Evolutionary conservation across 2,797 vertebrate genomes (phyloP), one percentile per base, ranked within the genome.

Genomic region (Squalus acanthias): DNA sequence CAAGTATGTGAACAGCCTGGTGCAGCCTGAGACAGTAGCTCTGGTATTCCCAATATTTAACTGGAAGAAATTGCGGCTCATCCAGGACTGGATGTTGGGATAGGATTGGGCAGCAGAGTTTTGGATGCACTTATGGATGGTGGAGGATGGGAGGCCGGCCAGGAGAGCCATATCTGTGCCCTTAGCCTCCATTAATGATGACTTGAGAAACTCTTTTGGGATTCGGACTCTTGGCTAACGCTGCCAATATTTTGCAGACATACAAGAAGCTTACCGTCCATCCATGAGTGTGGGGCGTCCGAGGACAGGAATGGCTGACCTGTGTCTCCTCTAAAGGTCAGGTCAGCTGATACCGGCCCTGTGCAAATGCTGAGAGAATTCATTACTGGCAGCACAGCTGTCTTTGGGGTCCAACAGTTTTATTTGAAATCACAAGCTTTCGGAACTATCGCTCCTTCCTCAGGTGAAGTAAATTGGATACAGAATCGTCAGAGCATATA

Each of bases 361-460:
- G 29, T 29, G 88, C 4, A 13, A 63, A 12, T 12, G 88, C 88
- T 89, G 88, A 60, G 53, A n/a, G 88, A 63, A 22, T 57, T 3
- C 88, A n/a, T 91, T 60, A 91, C 57, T 33, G 88, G 53, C 26
- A 57, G 88, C 57, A 91, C 88, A 91, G 88, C 88, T 91, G 88
- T 91, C 88, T 33, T 91, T 91, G 57, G 88, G 88, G n/a, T n/a
- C n/a, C n/a, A n/a, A n/a, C n/a, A n/a, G n/a, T n/a, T n/a, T n/a
- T n/a, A n/a, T n/a, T n/a, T n/a, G n/a, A n/a, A n/a, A n/a, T n/a
- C n/a, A n/a, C n/a, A n/a, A n/a, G n/a, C n/a, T n/a, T n/a, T n/a
- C n/a, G n/a, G n/a, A n/a, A n/a, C n/a, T n/a, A n/a, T n/a, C n/a
- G n/a, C n/a, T n/a, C n/a, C n/a, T n/a, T n/a, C n/a, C n/a, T n/a